phyloP scores from a whole-genome alignment of 1,140 invertebrate genomes.

The Bombus superbus region DNA sequence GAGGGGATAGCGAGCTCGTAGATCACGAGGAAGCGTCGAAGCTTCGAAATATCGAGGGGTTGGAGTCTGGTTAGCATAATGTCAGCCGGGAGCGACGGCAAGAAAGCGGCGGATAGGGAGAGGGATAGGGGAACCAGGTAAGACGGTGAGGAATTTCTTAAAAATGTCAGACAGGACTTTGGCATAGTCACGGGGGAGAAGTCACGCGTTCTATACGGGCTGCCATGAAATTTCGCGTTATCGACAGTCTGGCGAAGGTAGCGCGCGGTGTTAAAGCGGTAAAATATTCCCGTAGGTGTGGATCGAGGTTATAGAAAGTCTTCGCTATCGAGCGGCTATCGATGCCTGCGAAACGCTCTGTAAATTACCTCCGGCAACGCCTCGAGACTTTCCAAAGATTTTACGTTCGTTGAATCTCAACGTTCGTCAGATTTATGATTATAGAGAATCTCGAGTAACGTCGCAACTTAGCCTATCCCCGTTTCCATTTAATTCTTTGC shows the following conservation, averaged over 20 bases:
- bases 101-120: conserved; percentile 39
- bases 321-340: neutral
- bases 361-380: conserved; percentile 45
- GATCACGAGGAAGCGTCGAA: conserved; percentile 71
- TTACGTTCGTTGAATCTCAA: neutral
- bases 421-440: neutral
- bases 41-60: conserved; percentile 74
- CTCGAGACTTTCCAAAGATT: neutral
- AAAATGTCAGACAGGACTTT: conserved; percentile 76
- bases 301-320: conserved; percentile 17
- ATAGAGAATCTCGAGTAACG: neutral
- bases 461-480: too few species aligned
- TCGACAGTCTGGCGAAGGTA: conserved; percentile 44
- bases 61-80: conserved; percentile 79
- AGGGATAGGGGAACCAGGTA: conserved; percentile 5
- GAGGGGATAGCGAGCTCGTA: conserved; percentile 65
- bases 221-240: conserved; percentile 65
- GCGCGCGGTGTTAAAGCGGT: conserved; percentile 21
- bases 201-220: conserved; percentile 51
- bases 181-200: conserved; percentile 36
- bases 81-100: conserved; percentile 68
- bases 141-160: conserved; percentile 76
- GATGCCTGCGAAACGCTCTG: neutral
- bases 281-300: conserved; percentile 53
- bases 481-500: neutral